Evolutionary conservation across 2,797 vertebrate genomes (phyloP), one percentile per base, ranked within the genome.

Genomic region (Karalla daura): DNA sequence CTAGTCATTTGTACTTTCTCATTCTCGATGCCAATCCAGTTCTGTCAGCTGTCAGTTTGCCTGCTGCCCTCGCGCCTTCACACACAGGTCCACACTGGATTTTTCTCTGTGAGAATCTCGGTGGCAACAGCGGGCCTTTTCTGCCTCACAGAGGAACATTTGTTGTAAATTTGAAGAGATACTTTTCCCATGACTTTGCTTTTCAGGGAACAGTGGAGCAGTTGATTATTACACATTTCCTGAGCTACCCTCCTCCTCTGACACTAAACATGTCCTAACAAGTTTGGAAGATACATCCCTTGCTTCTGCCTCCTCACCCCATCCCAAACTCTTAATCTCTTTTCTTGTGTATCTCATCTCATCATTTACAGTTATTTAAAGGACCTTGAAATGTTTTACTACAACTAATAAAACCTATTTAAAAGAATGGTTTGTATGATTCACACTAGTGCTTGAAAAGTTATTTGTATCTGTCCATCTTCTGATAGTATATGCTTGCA

Each of bases 111-210:
- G 59, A 76, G 32, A 37, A 40, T 13, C 10, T 17, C 23, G 5
- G 37, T 32, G 69, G 73, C 59, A 73, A 74, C 67, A 64, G 24
- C 27, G 13, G 37, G 37, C 23, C 2, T 43, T 59, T 40, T 46
- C 33, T 61, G 20, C n/a, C 17, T 40, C 4, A 49, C 68, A 74
- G 53, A 70, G 49, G 15, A 55, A 51, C 72, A 52, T 62, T 81
- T 81, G 74, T 78, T 83, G 18, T 50, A 28, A 5, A 55, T 52
- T 63, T 35, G 27, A 70, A 18, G 51, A 46, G 18, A 35, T 23
- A 32, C 14, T 55, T 45, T 68, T 76, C 66, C 69, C 52, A 28
- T 54, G 52, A 44, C 56, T 50, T 30, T 15, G 14, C 15, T 28
- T 55, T 60, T 20, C 32, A 39, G 47, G 28, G 32, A 68, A 56